phyloP scores from a whole-genome alignment of 1,140 invertebrate genomes.

The Drosophila simulans region DNA sequence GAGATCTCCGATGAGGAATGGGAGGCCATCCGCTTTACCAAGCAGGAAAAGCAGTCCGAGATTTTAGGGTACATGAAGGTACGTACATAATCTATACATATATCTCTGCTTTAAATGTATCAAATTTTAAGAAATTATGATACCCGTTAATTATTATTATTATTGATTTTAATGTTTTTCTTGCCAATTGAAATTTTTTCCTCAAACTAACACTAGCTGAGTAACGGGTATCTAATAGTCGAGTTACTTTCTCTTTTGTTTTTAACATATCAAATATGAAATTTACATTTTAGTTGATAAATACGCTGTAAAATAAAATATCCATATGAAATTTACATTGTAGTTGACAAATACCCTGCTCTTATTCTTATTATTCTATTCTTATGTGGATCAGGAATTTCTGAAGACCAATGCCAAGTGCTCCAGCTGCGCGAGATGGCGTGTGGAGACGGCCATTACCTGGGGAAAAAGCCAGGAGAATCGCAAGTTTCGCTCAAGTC shows the following conservation, averaged over 20 bases:
- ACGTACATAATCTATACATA: not conserved
- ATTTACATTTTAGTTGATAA: not conserved
- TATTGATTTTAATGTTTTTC: too few species aligned
- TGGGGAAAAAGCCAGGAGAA: slow-evolving; percentile 82
- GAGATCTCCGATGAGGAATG: slow-evolving; percentile 93
- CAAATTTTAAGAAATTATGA: too few species aligned
- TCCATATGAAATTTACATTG: not conserved
- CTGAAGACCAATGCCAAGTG: slow-evolving; percentile 87
- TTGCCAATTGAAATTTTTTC: too few species aligned
- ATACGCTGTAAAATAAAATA: too few species aligned
- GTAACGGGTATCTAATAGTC: too few species aligned
- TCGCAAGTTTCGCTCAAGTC: slow-evolving; percentile 47
- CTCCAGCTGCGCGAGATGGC: slow-evolving; percentile 87
- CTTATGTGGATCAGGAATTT: slow-evolving; percentile 54
- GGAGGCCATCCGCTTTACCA: slow-evolving; percentile 90
- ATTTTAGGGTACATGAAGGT: slow-evolving; percentile 86
- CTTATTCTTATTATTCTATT: not conserved
- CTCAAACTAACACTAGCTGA: too few species aligned
- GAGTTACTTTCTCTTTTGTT: too few species aligned
- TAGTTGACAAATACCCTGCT: not conserved
- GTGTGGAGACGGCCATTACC: slow-evolving; percentile 73
- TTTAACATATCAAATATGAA: too few species aligned
- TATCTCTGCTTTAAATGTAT: not conserved
- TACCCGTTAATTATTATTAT: too few species aligned
- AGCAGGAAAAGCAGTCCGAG: slow-evolving; percentile 87